phyloP scores from a whole-genome alignment of 2,113 vertebrate genomes.

The Labrus mixtus region DNA sequence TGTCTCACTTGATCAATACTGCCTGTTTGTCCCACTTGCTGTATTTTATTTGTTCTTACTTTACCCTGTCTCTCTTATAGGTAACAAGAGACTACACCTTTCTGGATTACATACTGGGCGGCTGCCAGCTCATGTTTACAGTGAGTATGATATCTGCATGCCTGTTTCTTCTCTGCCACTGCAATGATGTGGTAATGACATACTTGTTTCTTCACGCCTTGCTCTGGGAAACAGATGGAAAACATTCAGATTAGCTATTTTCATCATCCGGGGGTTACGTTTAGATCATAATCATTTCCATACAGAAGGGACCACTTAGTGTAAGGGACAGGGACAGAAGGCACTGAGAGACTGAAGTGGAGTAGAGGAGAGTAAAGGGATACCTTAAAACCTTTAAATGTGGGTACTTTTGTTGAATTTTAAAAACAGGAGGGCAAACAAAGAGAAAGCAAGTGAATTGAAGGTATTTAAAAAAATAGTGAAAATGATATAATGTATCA shows the following conservation, averaged over 20 bases:
- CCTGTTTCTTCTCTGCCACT: slow-evolving; percentile 13
- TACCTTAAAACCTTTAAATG: no score
- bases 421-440: not conserved
- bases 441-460: not conserved
- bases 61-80: slow-evolving; percentile 72
- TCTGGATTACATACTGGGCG: slow-evolving; percentile 97
- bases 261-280: slow-evolving; percentile 26
- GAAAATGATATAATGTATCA: no score
- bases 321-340: not conserved
- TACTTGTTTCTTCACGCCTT: slow-evolving; percentile 28
- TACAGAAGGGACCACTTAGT: slow-evolving; percentile 18
- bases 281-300: slow-evolving; percentile 53
- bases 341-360: not conserved
- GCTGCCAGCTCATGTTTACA: slow-evolving; percentile 98
- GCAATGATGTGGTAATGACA: slow-evolving; percentile 38
- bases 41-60: not conserved
- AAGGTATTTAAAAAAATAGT: no score
- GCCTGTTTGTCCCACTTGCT: not conserved
- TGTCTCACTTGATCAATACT: not conserved
- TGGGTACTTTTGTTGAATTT: not conserved
- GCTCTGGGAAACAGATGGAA: slow-evolving; percentile 28
- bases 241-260: slow-evolving; percentile 41
- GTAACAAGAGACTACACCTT: slow-evolving; percentile 96
- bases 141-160: slow-evolving; percentile 82
- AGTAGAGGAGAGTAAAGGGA: not conserved